phyloP scores from a whole-genome alignment of 2,113 vertebrate species.

The Glaucomys volans region DNA sequence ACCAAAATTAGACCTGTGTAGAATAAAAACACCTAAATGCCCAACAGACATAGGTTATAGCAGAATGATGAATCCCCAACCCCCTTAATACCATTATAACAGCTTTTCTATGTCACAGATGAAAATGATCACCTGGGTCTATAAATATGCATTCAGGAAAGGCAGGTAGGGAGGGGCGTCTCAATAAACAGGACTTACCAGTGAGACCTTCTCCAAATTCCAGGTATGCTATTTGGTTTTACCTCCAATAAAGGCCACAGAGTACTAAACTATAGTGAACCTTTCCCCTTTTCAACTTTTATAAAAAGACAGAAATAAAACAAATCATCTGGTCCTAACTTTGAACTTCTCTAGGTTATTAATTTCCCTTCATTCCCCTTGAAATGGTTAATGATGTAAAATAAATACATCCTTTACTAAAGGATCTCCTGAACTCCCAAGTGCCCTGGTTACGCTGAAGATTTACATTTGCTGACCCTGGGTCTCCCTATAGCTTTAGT shows the following conservation, averaged over 20 bases:
- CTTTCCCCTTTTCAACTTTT: not conserved
- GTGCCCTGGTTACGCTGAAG: not conserved
- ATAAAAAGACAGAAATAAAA: slow-evolving; percentile 41
- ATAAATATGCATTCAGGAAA: not conserved
- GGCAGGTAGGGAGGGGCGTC: not conserved
- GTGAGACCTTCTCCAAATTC: not conserved
- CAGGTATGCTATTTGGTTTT: not conserved
- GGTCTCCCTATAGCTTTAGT: not conserved
- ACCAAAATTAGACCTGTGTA: not conserved
- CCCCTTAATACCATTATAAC: not conserved
- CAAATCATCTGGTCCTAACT: not conserved
- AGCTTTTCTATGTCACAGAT: not conserved
- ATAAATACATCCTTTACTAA: not conserved
- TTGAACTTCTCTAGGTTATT: not conserved
- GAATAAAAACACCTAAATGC: not conserved
- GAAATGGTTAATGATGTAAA: not conserved
- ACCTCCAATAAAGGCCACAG: not conserved
- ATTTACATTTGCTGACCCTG: not conserved
- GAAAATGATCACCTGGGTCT: not conserved
- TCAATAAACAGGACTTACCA: not conserved
- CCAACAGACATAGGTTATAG: not conserved
- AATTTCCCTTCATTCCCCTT: not conserved
- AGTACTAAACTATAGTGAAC: not conserved
- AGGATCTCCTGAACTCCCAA: not conserved
- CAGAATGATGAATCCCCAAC: not conserved